phyloP scores from a whole-genome alignment of 1,140 invertebrate species.

The Dendrolimus punctatus region DNA sequence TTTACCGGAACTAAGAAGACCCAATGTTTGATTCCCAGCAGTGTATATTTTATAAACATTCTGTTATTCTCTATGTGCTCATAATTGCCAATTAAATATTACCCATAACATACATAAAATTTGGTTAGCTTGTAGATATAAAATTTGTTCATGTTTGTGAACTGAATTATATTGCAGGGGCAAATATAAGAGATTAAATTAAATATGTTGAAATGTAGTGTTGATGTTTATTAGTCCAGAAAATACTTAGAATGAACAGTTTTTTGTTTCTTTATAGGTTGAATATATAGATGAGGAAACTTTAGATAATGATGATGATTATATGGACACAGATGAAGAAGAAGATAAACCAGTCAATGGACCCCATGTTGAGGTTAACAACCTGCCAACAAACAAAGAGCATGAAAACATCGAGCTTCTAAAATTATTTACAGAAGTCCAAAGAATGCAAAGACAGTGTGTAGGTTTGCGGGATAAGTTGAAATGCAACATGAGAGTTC shows the following conservation, averaged over 20 bases:
- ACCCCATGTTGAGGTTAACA: slow-evolving; percentile 7
- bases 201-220: too few species aligned
- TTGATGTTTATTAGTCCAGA: neutral
- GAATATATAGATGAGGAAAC: slow-evolving; percentile 65
- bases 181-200: too few species aligned
- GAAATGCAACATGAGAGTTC: slow-evolving; percentile 42
- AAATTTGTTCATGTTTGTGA: too few species aligned
- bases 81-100: too few species aligned
- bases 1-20: too few species aligned
- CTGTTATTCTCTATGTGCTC: too few species aligned
- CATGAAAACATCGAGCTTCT: slow-evolving; percentile 39
- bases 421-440: slow-evolving; percentile 57
- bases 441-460: slow-evolving; percentile 50
- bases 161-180: too few species aligned
- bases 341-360: slow-evolving; percentile 20
- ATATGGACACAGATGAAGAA: slow-evolving; percentile 36
- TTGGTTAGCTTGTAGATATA: too few species aligned
- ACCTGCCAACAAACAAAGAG: slow-evolving; percentile 14
- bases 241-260: slow-evolving; percentile 2
- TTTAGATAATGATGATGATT: slow-evolving; percentile 42
- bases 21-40: too few species aligned
- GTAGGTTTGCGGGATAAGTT: slow-evolving; percentile 44
- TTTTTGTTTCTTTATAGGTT: slow-evolving; percentile 40
- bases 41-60: too few species aligned
- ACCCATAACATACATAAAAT: too few species aligned